Base-by-base conservation (phyloP, 2,888 invertebrate genomes). In the Ichneumon xanthorius region DNA sequence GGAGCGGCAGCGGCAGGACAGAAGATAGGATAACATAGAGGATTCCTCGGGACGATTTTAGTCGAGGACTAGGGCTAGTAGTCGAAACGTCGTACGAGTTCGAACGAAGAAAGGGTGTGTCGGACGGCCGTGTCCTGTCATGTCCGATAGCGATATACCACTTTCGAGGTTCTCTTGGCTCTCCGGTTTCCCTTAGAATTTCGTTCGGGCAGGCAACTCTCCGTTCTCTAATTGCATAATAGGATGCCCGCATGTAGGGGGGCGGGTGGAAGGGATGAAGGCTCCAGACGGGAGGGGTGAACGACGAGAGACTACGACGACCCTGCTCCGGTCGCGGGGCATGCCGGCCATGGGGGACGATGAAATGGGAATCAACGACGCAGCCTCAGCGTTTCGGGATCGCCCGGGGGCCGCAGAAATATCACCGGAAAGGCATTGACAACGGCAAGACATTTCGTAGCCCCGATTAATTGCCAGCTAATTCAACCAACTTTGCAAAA, bases 41-140 rank as follows among this genome's bases (percentile, higher is more conserved):
- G 58, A 63, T 61, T 67, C 50, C 70, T 71, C 48, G 67, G 58
- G 58, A 72, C 58, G 30, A 72, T 68, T 83, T 63, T 71, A 58
- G 79, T 82, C 82, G 67, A 48, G n/a, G 71, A 76, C 71, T 76
- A 78, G 76, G 37, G 67, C 61, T 77, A 50, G 81, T 72, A 50
- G 81, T 72, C 80, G 65, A 67, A 88, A 88, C 89, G 88, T 89
- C 89, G 90, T 90, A 90, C 89, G 92, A 91, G 89, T 93, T 90
- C 89, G 93, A 93, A 93, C 93, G 93, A 93, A 93, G 94, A 93
- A 93, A 94, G 93, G 94, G 93, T 93, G 94, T 93, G 93, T 93
- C 93, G 92, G 93, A 91, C 92, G 92, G 92, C 89, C 93, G 91
- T 94, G 93, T 93, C 91, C 93, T 93, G 93, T 92, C 93, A 92